These are phyloP conservation scores for Metaphire vulgaris DNA, from an alignment of 1,140 invertebrate genomes.

Conservation along the genomic window DNA sequence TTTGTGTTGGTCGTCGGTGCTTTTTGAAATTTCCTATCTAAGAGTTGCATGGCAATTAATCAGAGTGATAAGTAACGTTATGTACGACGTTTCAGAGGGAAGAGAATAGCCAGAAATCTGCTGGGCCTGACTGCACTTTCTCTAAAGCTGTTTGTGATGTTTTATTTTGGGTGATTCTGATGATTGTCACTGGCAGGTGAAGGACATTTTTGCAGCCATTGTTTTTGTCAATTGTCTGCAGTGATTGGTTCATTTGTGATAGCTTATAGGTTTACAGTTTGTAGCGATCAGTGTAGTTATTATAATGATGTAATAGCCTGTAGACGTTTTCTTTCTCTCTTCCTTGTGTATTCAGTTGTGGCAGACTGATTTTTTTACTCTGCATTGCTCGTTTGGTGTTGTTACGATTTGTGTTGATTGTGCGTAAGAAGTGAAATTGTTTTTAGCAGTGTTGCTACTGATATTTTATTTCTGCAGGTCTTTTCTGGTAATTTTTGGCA, in stretches of 20 bases:
- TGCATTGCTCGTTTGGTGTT: background rate
- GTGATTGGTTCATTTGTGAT: background rate
- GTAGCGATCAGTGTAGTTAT: background rate
- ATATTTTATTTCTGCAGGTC: too few species aligned
- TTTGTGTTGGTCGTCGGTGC: background rate
- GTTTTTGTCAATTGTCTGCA: background rate
- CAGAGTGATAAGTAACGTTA: background rate
- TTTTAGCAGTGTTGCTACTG: too few species aligned
- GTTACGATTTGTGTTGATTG: background rate
- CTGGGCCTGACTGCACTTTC: too few species aligned
- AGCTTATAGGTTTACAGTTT: background rate
- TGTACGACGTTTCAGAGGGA: too few species aligned
- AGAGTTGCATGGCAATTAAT: background rate
- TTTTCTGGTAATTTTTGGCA: too few species aligned
- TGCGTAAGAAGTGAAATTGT: too few species aligned
- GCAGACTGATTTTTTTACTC: background rate
- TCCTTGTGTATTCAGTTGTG: background rate
- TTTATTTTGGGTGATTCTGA: too few species aligned
- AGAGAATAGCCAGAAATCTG: too few species aligned
- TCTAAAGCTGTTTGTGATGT: too few species aligned
- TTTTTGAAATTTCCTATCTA: background rate
- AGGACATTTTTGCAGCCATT: background rate
- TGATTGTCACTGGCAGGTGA: background rate
- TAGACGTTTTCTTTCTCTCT: background rate
- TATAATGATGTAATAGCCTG: too few species aligned